A percentile compares a stretch with the other conserved stretches of the same genome.
These are phyloP conservation scores for Micromys minutus DNA, from an alignment of 2,113 vertebrate genomes.

Conservation along the genomic window DNA sequence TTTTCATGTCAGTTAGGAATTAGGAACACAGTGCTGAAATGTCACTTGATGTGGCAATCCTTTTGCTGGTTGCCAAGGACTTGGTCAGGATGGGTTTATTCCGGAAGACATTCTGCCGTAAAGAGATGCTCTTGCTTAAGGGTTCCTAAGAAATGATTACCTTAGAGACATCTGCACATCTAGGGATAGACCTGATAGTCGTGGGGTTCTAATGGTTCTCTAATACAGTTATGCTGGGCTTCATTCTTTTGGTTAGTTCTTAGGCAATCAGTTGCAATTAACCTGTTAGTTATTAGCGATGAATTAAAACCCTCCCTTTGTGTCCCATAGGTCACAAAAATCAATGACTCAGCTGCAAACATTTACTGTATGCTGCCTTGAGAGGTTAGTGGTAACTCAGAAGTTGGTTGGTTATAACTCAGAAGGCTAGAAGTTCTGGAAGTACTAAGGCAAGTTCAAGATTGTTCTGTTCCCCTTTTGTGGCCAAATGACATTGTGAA, in stretches of 20 bases:
- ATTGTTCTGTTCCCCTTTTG: slow-evolving; percentile 1
- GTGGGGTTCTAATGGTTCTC: not conserved
- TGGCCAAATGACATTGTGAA: slow-evolving; percentile 34
- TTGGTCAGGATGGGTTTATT: slow-evolving; percentile 4
- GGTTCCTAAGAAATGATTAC: not conserved
- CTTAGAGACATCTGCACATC: not conserved
- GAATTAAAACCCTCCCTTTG: slow-evolving; percentile 52
- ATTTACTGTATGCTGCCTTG: not conserved
- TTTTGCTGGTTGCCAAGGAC: slow-evolving; percentile 27
- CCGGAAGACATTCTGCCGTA: not conserved
- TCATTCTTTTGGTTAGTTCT: not conserved
- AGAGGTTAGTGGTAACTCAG: not conserved
- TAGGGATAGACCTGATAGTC: not conserved
- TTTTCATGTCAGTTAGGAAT: not conserved
- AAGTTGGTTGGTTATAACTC: not conserved
- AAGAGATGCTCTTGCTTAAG: slow-evolving; percentile 43
- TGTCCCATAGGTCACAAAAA: slow-evolving; percentile 44
- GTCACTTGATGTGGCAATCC: not conserved
- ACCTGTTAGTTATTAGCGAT: slow-evolving; percentile 63
- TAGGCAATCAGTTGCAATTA: slow-evolving; percentile 24
- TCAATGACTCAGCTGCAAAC: slow-evolving; percentile 41
- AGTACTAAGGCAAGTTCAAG: slow-evolving; percentile 54
- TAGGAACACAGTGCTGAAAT: not conserved
- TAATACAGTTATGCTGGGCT: not conserved
- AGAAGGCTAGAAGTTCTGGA: not conserved